Base-by-base conservation (phyloP, 2,113 vertebrate genomes). In the Triplophysa dalaica region DNA sequence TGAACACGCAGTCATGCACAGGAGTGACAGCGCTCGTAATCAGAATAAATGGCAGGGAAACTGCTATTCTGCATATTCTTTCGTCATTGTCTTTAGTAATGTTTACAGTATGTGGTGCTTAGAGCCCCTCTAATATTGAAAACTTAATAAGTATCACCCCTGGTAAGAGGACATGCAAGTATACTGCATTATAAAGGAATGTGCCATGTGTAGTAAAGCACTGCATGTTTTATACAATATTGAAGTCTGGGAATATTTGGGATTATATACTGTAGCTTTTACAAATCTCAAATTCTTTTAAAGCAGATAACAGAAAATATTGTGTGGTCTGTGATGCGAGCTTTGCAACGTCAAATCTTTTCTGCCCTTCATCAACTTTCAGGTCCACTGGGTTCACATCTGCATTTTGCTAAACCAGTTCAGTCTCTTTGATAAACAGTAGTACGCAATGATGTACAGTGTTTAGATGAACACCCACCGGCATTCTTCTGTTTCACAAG, bases 261-360 rank as follows among this genome's bases (percentile, higher is more conserved):
- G 16, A 10, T 16, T 19, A 16, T 68, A 68, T 33, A 38, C 33
- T 38, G 33, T 41, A 73, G 54, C 33, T 8, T 12, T 73, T 22
- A 41, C 70, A 48, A 29, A 45, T 50, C 19, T 58, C 19, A 58
- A 58, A 58, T n/a, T 58, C 21, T 2, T 72, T 72, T 58, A 7
- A 58, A 72, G 11, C 17, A 41, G n/a, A 45, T 48, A 58, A 58
- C 65, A 48, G 65, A 67, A 45, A 68, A 68, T 68, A 41, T 43
- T 66, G 43, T 69, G 43, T 50, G 68, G 4, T 52, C 14, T 60
- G 12, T 41, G 12, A 73, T 60, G 52, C n/a, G 26, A 72, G 19
- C 26, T n/a, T 26, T 56, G 24, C 45, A 43, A 45, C 43, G 38
- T 45, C 19, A 67, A 17, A 21, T 43, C 8, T 65, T 64, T 12